phyloP scores from a whole-genome alignment of 2,888 invertebrate species.

The Acutogordius australiensis region DNA sequence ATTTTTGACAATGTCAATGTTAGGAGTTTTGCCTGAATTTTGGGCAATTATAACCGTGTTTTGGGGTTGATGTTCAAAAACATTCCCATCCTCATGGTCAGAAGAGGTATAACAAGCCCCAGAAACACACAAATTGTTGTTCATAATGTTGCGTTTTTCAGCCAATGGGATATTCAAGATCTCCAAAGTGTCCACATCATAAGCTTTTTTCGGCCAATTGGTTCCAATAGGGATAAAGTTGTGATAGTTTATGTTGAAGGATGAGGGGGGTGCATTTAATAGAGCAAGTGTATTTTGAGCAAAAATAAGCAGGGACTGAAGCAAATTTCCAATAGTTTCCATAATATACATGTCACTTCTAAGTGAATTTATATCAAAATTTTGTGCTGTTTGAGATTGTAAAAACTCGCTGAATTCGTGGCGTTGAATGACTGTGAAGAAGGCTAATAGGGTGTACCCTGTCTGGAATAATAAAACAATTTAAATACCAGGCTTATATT shows the following conservation, averaged over 20 bases:
- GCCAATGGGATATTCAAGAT: not conserved
- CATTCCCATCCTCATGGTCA: not conserved
- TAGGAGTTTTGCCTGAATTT: not conserved
- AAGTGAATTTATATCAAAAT: not conserved
- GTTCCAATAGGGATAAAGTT: not conserved
- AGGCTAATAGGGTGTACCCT: constrained; percentile 4
- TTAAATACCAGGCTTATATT: no score
- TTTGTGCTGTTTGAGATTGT: no score
- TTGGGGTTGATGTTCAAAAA: no score
- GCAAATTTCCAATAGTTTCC: not conserved
- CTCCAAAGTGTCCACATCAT: not conserved
- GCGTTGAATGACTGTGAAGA: not conserved
- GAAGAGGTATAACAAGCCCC: not conserved
- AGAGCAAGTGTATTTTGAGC: not conserved
- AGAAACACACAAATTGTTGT: not conserved
- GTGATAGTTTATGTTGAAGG: not conserved
- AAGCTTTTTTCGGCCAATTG: no score
- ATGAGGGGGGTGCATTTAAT: not conserved
- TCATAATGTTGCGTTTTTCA: not conserved
- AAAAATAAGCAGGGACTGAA: not conserved
- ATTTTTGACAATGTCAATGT: not conserved
- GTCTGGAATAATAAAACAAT: no score
- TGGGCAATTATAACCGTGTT: no score
- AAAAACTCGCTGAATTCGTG: not conserved
- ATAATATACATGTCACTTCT: not conserved